Percentiles rank a stretch among this genome's conserved stretches.
phyloP scores from a whole-genome alignment of 2,888 invertebrate genomes.

The Eupithecia abbreviata region DNA sequence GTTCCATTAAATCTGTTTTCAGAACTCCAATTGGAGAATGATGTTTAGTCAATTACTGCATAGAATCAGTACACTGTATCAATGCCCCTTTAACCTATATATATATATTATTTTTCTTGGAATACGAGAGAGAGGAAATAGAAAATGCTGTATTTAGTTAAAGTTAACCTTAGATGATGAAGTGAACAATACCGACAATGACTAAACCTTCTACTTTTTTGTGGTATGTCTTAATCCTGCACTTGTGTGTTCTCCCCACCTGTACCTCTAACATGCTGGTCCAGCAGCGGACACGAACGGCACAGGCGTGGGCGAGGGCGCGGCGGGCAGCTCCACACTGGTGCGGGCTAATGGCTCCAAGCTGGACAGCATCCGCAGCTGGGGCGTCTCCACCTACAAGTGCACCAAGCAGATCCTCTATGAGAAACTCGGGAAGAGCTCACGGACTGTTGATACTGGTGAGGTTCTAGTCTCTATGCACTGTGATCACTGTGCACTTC shows the following conservation, averaged over 20 bases:
- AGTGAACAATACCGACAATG: background rate
- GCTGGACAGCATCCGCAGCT: conserved; percentile 96
- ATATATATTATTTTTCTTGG: background rate
- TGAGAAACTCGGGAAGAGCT: conserved; percentile 97
- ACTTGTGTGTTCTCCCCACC: background rate
- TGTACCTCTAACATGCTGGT: conserved; percentile 1
- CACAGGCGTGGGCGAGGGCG: conserved; percentile 62
- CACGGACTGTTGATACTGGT: conserved; percentile 94
- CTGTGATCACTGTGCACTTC: background rate
- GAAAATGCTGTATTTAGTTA: background rate
- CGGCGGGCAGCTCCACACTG: conserved; percentile 79
- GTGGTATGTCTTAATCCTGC: background rate
- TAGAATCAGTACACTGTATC: background rate
- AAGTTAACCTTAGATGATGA: background rate
- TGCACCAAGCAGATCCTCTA: conserved; percentile 98
- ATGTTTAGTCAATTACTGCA: background rate
- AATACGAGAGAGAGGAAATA: background rate
- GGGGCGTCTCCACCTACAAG: conserved; percentile 99
- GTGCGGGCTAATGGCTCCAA: conserved; percentile 89
- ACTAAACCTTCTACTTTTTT: background rate
- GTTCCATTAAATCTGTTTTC: background rate
- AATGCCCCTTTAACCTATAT: background rate
- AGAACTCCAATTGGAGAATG: background rate
- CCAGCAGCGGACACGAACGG: conserved; percentile 85
- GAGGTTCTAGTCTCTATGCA: conserved; percentile 27